Conservation (phyloP, 2,888 invertebrate genomes). For the Chymomyza caudatula region DNA sequence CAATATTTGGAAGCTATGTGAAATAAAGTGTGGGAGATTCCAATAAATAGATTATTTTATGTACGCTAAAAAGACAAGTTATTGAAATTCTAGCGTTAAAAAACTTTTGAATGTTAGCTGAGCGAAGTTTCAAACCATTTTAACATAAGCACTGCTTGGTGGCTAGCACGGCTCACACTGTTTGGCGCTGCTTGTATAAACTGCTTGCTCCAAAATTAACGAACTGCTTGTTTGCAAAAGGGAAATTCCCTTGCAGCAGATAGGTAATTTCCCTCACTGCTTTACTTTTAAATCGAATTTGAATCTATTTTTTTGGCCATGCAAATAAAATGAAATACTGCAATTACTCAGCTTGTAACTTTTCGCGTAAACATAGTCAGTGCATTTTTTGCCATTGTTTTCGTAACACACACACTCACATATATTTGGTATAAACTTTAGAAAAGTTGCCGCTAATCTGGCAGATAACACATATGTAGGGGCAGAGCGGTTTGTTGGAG, state of each 20-base stretch:
- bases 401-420: background rate
- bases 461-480: background rate
- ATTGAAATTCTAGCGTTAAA: too few species aligned
- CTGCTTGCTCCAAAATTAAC: background rate
- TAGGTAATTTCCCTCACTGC: background rate
- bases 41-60: too few species aligned
- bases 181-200: background rate
- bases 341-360: slow-evolving; percentile 28
- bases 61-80: too few species aligned
- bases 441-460: slow-evolving; percentile 5
- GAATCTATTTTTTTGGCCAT: background rate
- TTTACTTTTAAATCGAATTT: background rate
- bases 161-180: too few species aligned
- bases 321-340: slow-evolving; percentile 21
- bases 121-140: background rate
- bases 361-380: background rate
- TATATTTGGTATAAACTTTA: background rate
- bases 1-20: too few species aligned
- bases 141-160: too few species aligned
- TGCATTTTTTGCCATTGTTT: background rate
- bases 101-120: background rate
- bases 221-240: background rate
- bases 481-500: background rate
- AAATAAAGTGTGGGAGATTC: too few species aligned
- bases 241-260: background rate